These are phyloP conservation scores for Caradrina clavipalpis DNA, from an alignment of 2,888 invertebrate genomes.

Conservation along the genomic window DNA sequence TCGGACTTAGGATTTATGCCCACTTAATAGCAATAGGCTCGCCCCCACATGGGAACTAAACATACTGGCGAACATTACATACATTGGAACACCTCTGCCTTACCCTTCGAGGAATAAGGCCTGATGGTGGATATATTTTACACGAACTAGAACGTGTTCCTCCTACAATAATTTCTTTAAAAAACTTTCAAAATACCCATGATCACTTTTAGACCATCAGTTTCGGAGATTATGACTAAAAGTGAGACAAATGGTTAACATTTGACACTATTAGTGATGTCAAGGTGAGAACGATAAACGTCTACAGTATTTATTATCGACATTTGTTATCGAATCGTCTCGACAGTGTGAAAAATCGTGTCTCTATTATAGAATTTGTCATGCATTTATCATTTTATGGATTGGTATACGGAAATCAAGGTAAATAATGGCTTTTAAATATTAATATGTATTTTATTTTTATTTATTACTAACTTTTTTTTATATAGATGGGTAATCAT, in stretches of 20 bases:
- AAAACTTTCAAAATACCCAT: neutral
- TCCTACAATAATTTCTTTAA: neutral
- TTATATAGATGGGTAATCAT: no score
- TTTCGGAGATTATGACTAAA: constrained; percentile 9
- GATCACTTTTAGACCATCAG: constrained; percentile 6
- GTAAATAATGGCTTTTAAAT: neutral
- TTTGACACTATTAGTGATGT: constrained; percentile 31
- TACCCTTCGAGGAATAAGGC: no score
- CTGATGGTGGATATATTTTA: no score
- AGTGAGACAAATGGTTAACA: constrained; percentile 36
- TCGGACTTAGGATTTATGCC: no score
- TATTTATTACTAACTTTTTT: no score
- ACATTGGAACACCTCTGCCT: no score
- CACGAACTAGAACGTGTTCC: no score
- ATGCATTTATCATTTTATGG: constrained; percentile 15
- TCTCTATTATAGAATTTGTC: constrained; percentile 31
- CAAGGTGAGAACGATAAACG: constrained; percentile 38
- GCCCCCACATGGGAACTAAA: no score
- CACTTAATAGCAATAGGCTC: no score
- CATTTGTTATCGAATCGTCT: constrained; percentile 25
- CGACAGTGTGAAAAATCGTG: constrained; percentile 10
- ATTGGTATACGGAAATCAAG: neutral
- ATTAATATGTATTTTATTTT: no score
- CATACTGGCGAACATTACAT: no score
- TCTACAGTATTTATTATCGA: constrained; percentile 31